Evolutionary conservation across 2,888 invertebrate species (phyloP), one percentile per base, ranked within the genome.

Genomic region (Drosophila gaucha): DNA sequence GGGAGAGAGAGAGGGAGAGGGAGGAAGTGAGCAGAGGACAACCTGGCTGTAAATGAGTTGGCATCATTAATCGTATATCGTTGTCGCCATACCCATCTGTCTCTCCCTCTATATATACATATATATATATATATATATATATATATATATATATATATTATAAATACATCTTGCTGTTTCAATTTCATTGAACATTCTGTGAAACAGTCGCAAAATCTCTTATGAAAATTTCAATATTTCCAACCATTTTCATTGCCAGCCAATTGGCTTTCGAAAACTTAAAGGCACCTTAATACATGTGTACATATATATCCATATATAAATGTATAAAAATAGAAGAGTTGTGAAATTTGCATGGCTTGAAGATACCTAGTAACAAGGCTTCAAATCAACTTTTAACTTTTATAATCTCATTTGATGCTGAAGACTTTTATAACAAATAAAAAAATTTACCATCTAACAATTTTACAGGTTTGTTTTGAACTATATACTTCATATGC

Each of bases 1-100:
- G 38, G 12, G 20, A 22, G 16, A 31, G 44, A 22, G 14, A 18
- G 12, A 18, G 36, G 9, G 26, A 16, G 30, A 2, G 18, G 10
- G 33, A 8, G 22, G 30, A 31, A 31, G 41, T 30, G 18, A 22
- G 10, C 20, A 28, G 30, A 2, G 18, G 35, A 36, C 31, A 16
- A 12, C 12, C 18, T 49, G 77, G 20, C 75, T 64, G 66, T 54
- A 78, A 80, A 76, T 77, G 52, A 59, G 80, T 56, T 54, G 62
- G 50, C 59, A 43, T 33, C 67, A 55, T 41, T 58, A 65, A 70
- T 65, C 54, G 54, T 43, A 51, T 59, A 56, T 50, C 43, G 41
- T 49, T 67, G 58, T 59, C 52, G 22, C 49, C 24, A 44, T 57
- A 31, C 38, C 31, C 51, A 57, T 24, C 26, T 43, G n/a, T 16